A percentile compares a stretch with the other conserved stretches of the same genome.
Evolutionary conservation across 2,888 invertebrate species (phyloP).

Genomic region (Nymphalis urticae): DNA sequence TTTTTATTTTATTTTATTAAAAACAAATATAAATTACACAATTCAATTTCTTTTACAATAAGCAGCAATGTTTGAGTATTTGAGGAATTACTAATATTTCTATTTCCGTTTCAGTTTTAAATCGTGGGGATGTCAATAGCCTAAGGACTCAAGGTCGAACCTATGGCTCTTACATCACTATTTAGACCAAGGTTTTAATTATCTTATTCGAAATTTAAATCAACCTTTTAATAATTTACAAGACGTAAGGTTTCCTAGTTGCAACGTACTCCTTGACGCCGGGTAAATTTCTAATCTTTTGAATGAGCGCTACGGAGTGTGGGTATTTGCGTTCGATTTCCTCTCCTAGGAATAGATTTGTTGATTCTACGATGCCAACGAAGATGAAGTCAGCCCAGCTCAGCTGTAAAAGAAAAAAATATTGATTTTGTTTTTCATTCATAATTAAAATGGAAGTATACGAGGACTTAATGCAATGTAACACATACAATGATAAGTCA

Average conservation of each 20-base stretch:
- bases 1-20: no score
- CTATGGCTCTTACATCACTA: no score
- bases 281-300: conserved; percentile 54
- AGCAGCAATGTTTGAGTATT: no score
- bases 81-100: no score
- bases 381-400: conserved; percentile 70
- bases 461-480: no score
- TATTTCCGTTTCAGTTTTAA: no score
- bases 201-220: neutral
- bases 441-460: neutral
- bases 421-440: neutral
- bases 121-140: no score
- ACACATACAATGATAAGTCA: no score
- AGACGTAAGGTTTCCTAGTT: conserved; percentile 48
- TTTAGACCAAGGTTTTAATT: neutral
- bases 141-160: no score
- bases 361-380: conserved; percentile 60
- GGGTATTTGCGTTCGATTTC: conserved; percentile 63
- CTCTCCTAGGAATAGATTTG: conserved; percentile 51
- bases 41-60: no score
- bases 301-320: conserved; percentile 47
- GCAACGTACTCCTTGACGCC: conserved; percentile 67
- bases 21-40: no score
- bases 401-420: conserved; percentile 48
- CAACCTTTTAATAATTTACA: conserved; percentile 6